phyloP scores from a whole-genome alignment of 2,888 invertebrate genomes.

The Luperina nickerlii region DNA sequence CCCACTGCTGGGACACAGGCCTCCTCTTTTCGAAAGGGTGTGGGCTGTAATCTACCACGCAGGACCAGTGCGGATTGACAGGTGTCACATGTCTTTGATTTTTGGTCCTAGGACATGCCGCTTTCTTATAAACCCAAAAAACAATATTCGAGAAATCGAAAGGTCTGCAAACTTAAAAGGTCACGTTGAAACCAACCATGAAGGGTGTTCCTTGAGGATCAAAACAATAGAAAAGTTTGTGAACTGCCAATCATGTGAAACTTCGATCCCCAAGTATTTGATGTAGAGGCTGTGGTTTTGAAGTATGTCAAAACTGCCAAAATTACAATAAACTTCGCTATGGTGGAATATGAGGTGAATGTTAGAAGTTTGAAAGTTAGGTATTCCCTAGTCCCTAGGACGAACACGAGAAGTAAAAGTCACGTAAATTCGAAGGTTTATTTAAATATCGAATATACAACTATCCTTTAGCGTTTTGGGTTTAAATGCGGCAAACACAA shows the following conservation, averaged over 20 bases:
- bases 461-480: not conserved
- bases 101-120: no score
- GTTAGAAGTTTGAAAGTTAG: slow-evolving; percentile 10
- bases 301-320: slow-evolving; percentile 53
- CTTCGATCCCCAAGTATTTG: slow-evolving; percentile 31
- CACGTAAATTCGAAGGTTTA: not conserved
- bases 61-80: no score
- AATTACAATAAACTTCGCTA: slow-evolving; percentile 26
- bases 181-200: slow-evolving; percentile 27
- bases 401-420: not conserved
- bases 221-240: slow-evolving; percentile 49
- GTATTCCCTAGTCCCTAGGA: not conserved
- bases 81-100: no score
- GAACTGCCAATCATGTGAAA: slow-evolving; percentile 54
- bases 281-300: slow-evolving; percentile 24
- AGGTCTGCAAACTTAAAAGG: slow-evolving; percentile 2
- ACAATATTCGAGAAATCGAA: not conserved
- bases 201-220: slow-evolving; percentile 29
- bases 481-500: not conserved
- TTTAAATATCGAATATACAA: not conserved
- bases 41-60: no score
- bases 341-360: slow-evolving; percentile 17
- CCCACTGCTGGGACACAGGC: no score
- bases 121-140: not conserved
- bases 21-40: no score